These are phyloP conservation scores for Morone saxatilis DNA, from an alignment of 2,113 vertebrate species.

Conservation along the genomic window DNA sequence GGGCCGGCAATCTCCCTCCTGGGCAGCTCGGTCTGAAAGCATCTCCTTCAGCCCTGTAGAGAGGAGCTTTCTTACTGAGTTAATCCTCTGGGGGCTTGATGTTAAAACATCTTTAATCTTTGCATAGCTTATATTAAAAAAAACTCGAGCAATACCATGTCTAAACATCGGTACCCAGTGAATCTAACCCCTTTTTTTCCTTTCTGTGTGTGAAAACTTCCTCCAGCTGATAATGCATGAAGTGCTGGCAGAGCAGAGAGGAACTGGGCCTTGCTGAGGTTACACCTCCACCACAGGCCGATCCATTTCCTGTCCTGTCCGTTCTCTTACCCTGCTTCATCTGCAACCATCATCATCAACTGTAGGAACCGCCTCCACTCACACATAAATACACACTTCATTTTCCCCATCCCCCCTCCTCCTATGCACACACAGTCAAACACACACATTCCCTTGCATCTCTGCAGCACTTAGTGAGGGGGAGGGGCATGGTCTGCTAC, in stretches of 20 bases:
- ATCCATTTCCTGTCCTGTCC: conserved; percentile 40
- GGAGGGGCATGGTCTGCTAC: conserved; percentile 60
- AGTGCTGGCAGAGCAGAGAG: conserved; percentile 8
- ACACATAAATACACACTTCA: conserved; percentile 40
- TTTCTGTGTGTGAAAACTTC: conserved; percentile 9
- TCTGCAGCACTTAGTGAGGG: conserved; percentile 78
- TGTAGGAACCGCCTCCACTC: conserved; percentile 43
- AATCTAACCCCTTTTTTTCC: background rate
- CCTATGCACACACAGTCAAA: conserved; percentile 35
- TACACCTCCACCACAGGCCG: conserved; percentile 19
- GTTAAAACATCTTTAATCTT: conserved; percentile 59
- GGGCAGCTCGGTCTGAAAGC: conserved; percentile 6
- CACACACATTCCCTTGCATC: conserved; percentile 64
- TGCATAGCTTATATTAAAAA: conserved; percentile 24
- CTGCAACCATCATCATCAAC: conserved; percentile 51
- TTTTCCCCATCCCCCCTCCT: conserved; percentile 37
- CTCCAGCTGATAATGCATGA: conserved; percentile 10
- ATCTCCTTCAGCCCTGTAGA: conserved; percentile 19
- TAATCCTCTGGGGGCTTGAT: conserved; percentile 54
- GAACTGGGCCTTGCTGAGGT: conserved; percentile 37
- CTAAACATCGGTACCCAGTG: background rate
- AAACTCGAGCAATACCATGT: background rate
- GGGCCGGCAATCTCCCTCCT: conserved; percentile 22
- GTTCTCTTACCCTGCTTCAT: conserved; percentile 30
- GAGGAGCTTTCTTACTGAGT: conserved; percentile 49